Evolutionary conservation across 2,113 vertebrate species (phyloP), one percentile per base, ranked within the genome.

Genomic region (Rhizomys pruinosus): DNA sequence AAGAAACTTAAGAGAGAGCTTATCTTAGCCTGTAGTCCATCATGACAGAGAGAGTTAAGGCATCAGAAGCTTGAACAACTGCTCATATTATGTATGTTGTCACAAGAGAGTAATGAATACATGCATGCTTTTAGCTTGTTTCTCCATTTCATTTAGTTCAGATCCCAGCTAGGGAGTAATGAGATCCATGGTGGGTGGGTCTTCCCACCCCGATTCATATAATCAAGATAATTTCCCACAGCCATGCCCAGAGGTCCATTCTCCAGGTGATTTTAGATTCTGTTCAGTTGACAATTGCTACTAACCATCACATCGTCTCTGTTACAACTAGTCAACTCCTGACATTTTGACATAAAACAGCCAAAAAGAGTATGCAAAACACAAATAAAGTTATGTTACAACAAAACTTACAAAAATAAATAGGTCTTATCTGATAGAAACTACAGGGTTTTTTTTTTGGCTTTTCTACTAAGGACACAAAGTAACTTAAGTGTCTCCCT

Each of bases 361-460:
- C 4, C 57, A 78, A 59, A 78, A 59, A 39, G 9, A 52, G 37
- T 81, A 7, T 32, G 5, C 22, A 23, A 96, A 91, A 81, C 66
- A 34, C 78, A 57, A 87, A 79, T 32, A n/a, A 71, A 25, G 3
- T 34, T 77, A 13, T 29, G n/a, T 84, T 80, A 12, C 37, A 59
- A 59, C 77, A 91, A 94, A 82, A 63, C 22, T 84, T 95, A 71
- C 9, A 84, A 91, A 82, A 84, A 34, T 2, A 84, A 10, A 76
- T 20, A 55, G 15, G 22, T 29, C 44, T 13, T 52, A 44, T 87
- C 77, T 47, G 44, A 47, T 13, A n/a, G 0, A 76, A 10, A 39
- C 23, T 61, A 34, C 29, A 72, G 32, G 59, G n/a, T 92, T 72
- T 12, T 52, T 69, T 92, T 72, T 12, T 64, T 66, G 27, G 8